Conservation (phyloP, 2,113 vertebrate species). For the Copsychus sechellarum region DNA sequence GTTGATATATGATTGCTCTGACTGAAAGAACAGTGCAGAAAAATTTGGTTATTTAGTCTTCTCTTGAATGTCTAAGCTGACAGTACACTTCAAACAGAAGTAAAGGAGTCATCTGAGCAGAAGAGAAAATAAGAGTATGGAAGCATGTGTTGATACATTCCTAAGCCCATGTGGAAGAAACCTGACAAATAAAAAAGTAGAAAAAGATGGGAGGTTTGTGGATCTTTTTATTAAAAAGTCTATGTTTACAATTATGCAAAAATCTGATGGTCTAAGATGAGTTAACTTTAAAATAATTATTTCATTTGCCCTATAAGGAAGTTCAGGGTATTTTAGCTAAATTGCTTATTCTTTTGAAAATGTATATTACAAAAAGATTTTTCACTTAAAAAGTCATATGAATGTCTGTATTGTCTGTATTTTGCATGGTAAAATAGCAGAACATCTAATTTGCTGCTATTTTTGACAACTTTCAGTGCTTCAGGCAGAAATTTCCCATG, state of each 20-base stretch:
- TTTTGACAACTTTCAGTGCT: not conserved
- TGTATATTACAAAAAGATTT: not conserved
- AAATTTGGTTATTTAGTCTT: not conserved
- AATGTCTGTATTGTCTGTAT: not conserved
- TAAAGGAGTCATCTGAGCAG: not conserved
- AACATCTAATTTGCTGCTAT: not conserved
- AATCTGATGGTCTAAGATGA: not conserved
- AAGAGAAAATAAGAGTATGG: not conserved
- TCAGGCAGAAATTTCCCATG: not conserved
- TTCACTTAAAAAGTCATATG: not conserved
- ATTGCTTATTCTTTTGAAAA: not conserved
- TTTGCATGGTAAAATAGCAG: not conserved
- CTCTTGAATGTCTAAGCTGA: not conserved
- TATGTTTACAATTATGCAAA: not conserved
- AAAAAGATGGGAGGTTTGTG: not conserved
- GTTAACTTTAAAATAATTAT: not conserved
- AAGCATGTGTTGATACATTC: not conserved
- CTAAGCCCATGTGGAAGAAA: not conserved
- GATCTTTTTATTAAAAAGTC: not conserved
- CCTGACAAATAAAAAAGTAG: not conserved
- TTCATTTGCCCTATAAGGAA: not conserved
- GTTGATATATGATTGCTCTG: not conserved
- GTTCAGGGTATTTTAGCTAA: not conserved
- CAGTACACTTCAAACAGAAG: not conserved
- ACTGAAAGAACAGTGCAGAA: not conserved